phyloP scores from a whole-genome alignment of 1,140 invertebrate genomes.

The Conus betulinus region DNA sequence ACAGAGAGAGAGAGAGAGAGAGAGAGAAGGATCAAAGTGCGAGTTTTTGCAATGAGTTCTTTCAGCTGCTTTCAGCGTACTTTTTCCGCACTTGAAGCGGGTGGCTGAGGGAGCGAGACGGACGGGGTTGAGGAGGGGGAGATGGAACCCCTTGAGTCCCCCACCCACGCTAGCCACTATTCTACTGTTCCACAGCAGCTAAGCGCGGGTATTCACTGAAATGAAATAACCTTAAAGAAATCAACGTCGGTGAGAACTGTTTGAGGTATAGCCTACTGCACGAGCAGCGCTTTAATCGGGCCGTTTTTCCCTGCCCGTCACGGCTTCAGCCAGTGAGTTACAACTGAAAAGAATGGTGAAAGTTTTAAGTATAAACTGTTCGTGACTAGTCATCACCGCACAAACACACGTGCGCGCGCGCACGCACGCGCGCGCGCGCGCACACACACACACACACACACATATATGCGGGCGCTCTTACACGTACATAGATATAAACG shows the following conservation, averaged over 20 bases:
- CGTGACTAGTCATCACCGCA: background rate
- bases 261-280: too few species aligned
- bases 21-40: background rate
- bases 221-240: background rate
- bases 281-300: background rate
- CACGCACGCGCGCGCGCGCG: background rate
- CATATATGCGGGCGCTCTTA: background rate
- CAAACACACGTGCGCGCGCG: background rate
- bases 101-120: background rate
- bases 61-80: too few species aligned
- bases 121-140: background rate
- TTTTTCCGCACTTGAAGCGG: background rate
- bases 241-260: too few species aligned
- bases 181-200: background rate
- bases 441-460: constrained; percentile 16
- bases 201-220: too few species aligned
- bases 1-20: background rate
- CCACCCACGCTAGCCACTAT: too few species aligned
- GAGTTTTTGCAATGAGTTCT: background rate
- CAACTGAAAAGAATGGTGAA: too few species aligned
- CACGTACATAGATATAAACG: too few species aligned
- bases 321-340: background rate
- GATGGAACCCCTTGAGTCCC: too few species aligned
- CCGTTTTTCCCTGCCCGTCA: background rate
- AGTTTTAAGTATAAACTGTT: background rate